Evolutionary conservation across 2,797 vertebrate genomes (phyloP), one percentile per base, ranked within the genome.

Genomic region (Lepus oiostolus): DNA sequence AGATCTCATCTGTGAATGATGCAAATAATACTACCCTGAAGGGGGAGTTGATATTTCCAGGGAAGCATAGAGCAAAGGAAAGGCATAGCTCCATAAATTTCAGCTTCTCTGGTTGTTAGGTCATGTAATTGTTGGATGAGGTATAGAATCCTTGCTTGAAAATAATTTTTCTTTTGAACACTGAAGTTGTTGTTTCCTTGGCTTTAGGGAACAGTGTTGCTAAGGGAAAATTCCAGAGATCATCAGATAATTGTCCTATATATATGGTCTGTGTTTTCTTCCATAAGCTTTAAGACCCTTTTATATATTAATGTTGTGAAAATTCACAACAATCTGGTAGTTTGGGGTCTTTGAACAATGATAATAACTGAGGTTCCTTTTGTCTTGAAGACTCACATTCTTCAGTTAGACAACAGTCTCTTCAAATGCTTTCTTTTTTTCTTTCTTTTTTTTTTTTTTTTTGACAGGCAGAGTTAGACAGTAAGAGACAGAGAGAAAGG

Each of bases 71-170:
- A 65, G 35, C 30, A 65, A 90, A 92, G 82, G 21, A 88, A 82
- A 16, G 21, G 5, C 11, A 82, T 19, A 38, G 26, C 52, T 95
- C 35, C 84, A 58, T 82, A 82, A 52, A 77, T 70, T 52, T 84
- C 19, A 32, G 54, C 12, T 71, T 93, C 71, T 63, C 54, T 38
- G 76, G 22, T 3, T 50, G 77, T 47, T 85, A 11, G 42, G 26
- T 50, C 62, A 83, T 12, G 90, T 74, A 72, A 82, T 24, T 89
- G 35, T 63, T 71, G 92, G 62, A 5, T 50, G 54, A 38, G 42
- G 32, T 32, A 58, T n/a, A 83, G 67, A 67, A 63, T 90, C 85
- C 79, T 91, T 93, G 38, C 50, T 62, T 28, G 42, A 93, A 87
- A 84, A 77, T 60, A 10, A 65, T 88, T 93, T 24, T 93, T 28